phyloP scores from a whole-genome alignment of 2,888 invertebrate species.

The Sussaba pulchella region DNA sequence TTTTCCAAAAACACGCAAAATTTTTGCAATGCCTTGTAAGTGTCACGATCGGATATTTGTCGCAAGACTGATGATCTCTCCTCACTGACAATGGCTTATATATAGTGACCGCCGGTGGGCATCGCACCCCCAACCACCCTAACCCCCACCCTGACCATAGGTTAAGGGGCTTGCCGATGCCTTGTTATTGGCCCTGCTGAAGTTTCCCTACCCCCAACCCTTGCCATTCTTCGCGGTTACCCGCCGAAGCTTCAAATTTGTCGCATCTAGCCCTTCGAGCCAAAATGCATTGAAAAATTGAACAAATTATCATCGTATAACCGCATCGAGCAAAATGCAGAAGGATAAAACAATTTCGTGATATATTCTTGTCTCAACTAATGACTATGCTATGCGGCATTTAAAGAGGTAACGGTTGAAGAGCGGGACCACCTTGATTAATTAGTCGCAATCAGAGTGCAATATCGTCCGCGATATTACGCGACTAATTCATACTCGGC shows the following conservation, averaged over 20 bases:
- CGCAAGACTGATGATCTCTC: constrained; percentile 7
- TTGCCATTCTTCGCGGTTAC: no score
- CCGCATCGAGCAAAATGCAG: constrained; percentile 3
- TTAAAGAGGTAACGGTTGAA: constrained; percentile 38
- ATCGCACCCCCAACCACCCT: background rate
- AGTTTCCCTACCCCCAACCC: no score
- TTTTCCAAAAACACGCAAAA: no score
- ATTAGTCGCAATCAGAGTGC: constrained; percentile 67
- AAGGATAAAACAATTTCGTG: background rate
- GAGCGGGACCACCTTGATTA: constrained; percentile 62
- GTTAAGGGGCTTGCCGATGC: no score
- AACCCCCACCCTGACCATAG: background rate
- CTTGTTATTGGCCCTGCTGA: no score
- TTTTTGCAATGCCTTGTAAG: no score
- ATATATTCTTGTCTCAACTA: constrained; percentile 17
- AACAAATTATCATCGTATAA: background rate
- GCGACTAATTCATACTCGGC: constrained; percentile 61
- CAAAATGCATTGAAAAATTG: background rate
- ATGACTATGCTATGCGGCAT: constrained; percentile 17
- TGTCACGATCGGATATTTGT: background rate
- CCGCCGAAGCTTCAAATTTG: no score
- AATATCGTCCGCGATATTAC: constrained; percentile 64
- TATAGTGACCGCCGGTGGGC: background rate
- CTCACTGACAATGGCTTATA: background rate
- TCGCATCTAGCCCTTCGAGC: no score